These are phyloP conservation scores for Heliconius melpomene DNA, from an alignment of 1,140 invertebrate species.

Conservation along the genomic window DNA sequence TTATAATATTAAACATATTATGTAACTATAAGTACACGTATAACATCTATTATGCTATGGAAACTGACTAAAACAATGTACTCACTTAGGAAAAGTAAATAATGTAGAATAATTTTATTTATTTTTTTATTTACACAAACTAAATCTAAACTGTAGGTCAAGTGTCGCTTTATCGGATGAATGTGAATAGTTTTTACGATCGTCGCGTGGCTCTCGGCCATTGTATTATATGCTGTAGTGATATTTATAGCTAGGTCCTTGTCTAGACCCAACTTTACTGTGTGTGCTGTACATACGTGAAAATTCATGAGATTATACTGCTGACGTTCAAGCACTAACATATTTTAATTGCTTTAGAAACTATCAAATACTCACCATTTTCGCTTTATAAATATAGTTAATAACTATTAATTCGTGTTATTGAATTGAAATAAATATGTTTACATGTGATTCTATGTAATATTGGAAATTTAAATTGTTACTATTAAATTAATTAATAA, in stretches of 20 bases:
- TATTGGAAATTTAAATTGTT: too few species aligned
- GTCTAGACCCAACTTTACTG: constrained; percentile 22
- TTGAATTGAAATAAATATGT: too few species aligned
- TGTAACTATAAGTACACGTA: too few species aligned
- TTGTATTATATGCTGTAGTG: constrained; percentile 34
- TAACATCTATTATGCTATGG: too few species aligned
- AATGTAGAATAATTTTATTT: neutral
- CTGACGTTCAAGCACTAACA: neutral
- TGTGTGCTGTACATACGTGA: neutral
- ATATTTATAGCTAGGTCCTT: constrained; percentile 29
- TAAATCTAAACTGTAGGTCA: constrained; percentile 19
- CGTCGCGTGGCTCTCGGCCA: constrained; percentile 23
- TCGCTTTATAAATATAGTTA: too few species aligned
- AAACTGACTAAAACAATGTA: neutral
- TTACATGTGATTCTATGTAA: too few species aligned
- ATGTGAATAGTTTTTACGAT: constrained; percentile 34
- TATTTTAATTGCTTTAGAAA: constrained; percentile 7
- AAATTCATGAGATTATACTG: constrained; percentile 10
- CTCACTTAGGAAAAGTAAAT: neutral
- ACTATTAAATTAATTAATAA: too few species aligned
- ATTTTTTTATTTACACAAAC: neutral
- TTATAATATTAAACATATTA: too few species aligned
- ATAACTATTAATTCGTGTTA: too few species aligned
- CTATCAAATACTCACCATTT: neutral
- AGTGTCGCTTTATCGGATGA: constrained; percentile 34